Evolutionary conservation across 1,140 invertebrate genomes (phyloP), one percentile per base, ranked within the genome.

Genomic region (Lordiphosa mommai): DNA sequence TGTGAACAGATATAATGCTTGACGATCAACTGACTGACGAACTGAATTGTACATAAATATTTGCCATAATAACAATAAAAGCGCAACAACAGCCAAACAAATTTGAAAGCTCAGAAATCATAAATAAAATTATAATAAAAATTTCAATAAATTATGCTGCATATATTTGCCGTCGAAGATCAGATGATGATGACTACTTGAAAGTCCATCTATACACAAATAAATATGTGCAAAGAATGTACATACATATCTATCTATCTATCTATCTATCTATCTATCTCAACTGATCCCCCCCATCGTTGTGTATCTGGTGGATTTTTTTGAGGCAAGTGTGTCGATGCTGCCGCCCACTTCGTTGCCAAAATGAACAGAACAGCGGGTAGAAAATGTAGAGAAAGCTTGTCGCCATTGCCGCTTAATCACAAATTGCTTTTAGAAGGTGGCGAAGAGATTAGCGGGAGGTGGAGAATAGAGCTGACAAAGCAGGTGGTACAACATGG

Each of bases 121-220:
- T 77, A 77, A 77, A 80, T 80, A 80, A 80, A 61, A 70, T 30
- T 66, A 82, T 76, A 80, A 80, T 80, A 80, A 80, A 80, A 82
- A 82, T 70, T 33, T 44, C 50, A 74, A 80, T 80, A 80, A 67
- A 67, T 67, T 67, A 67, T 67, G 52, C 44, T 29, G 44, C 55
- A 58, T 67, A 67, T 67, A 49, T 10, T 7, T 12, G 34, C 8
- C 12, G 4, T 4, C 8, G 13, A 43, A 23, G 27, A 23, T 10
- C 9, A 47, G 43, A 46, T 17, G 40, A 63, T 20, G 32, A 64
- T 63, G 58, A 58, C 61, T 38, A 61, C 47, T 38, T n/a, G 40
- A 41, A 47, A 34, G 20, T 43, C 17, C 53, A 66, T 29, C 52
- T 64, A 64, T 64, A 23, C 47, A 33, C 63, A 60, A 27, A 43